Evolutionary conservation across 2,888 invertebrate species (phyloP), one percentile per base, ranked within the genome.

Genomic region (Lepas anatifera): DNA sequence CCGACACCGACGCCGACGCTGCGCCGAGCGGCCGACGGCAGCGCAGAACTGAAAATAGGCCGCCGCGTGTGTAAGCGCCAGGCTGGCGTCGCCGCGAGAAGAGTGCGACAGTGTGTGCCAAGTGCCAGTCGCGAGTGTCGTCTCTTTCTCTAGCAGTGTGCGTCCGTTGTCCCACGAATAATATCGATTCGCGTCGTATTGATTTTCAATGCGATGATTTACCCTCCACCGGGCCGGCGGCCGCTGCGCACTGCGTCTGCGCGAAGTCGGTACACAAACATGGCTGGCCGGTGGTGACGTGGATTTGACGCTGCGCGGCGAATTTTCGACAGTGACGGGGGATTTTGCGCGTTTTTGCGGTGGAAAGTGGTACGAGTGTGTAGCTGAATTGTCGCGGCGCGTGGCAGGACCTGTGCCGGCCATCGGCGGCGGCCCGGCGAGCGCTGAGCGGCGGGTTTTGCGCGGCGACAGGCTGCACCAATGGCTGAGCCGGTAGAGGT

Each of bases 401-500:
- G 7, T 10, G 18, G 16, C 8, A 4, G 58, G 58, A 58, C 35
- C 16, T 18, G 22, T 6, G 6, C 4, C 32, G 32, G 35, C 32
- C 2, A 11, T 22, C 32, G 58, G 25, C 11, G 32, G 25, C 25
- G 32, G 58, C 58, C 32, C 25, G 58, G 7, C 32, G 7, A 11
- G 22, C 58, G 58, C 6, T 32, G 58, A 58, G 58, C 8, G 29
- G 58, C 35, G 58, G 22, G 32, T 58, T 58, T 58, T 58, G 10
- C 22, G 35, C 32, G 32, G 22, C 22, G 22, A 16, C 13, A 22
- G 58, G 29, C 29, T 58, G 67, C 48, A 39, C 67, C 67, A 66
- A 66, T 67, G 69, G 69, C 43, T n/a, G 46, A 18, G 69, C 52
- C 67, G 43, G 70, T 27, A 25, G 39, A 63, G 25, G 41, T 69